phyloP scores from a whole-genome alignment of 2,888 invertebrate genomes.

The Andrena chrysosceles region DNA sequence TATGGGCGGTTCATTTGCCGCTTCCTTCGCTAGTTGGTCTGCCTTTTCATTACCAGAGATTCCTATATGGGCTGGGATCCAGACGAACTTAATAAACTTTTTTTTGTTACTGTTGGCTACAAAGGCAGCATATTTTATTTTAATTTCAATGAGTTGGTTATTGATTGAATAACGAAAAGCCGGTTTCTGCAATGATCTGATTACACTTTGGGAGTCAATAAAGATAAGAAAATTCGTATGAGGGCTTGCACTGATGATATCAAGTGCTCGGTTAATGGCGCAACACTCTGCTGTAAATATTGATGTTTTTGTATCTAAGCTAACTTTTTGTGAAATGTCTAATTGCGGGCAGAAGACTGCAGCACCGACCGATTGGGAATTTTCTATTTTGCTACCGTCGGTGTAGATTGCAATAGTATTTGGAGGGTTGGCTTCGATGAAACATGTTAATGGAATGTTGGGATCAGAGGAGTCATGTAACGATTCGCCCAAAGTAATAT shows the following conservation, averaged over 20 bases:
- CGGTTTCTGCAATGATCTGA: neutral
- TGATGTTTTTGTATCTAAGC: neutral
- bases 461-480: neutral
- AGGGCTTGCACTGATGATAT: neutral
- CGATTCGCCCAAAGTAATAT: neutral
- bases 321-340: neutral
- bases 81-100: neutral
- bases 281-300: constrained; percentile 7
- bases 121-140: neutral
- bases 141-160: constrained; percentile 7
- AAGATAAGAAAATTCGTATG: neutral
- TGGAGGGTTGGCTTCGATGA: neutral
- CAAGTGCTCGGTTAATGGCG: constrained; percentile 1
- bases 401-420: neutral
- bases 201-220: neutral
- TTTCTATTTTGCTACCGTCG: neutral
- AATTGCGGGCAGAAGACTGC: neutral
- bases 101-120: neutral
- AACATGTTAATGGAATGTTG: neutral
- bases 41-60: neutral
- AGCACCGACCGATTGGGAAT: neutral
- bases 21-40: neutral
- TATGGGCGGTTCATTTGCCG: neutral
- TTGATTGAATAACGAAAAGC: neutral
- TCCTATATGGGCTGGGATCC: neutral